Evolutionary conservation across 2,797 vertebrate species (phyloP), one percentile per base, ranked within the genome.

Genomic region (Cirrhinus molitorella): DNA sequence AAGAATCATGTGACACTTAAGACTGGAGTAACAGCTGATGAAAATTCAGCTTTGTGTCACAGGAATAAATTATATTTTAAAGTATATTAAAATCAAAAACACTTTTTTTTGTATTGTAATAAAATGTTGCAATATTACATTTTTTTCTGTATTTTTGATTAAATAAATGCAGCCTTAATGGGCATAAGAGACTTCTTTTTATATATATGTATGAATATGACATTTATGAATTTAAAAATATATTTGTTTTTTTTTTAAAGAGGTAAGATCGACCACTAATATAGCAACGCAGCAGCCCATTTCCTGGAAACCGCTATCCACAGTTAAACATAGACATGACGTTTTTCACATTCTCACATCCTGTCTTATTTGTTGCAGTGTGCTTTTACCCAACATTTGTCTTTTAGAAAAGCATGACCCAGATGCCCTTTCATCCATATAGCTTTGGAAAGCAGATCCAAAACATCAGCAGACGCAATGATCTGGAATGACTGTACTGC

Each of bases 281-380:
- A 57, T 57, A 23, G n/a, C 9, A 11, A 10, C 21, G 4, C 8
- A 13, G n/a, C 55, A 57, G n/a, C 55, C 10, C 4, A n/a, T 25
- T 57, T 57, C n/a, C 55, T 23, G 53, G 53, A 57, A n/a, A 23
- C 53, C 2, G 11, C 55, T 12, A n/a, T 23, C 55, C n/a, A 1
- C 55, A 57, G 11, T 57, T 57, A 34, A 34, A 2, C 31, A 34
- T 34, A 34, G 31, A 2, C 23, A 25, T 59, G 57, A 25, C 57
- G 31, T 55, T 51, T 37, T 84, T 85, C 72, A 82, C 83, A 83
- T 83, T 61, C 67, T 87, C 80, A 85, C 86, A 87, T 87, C 88
- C 85, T 87, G 86, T 45, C 55, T 34, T 76, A 34, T 76, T 45
- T 40, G 45, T 31, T 40, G 45, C 21, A 49, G 23, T 23, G 34